Evolutionary conservation across 2,797 vertebrate species (phyloP), one percentile per base, ranked within the genome.

Genomic region (Telmatherina bonti): DNA sequence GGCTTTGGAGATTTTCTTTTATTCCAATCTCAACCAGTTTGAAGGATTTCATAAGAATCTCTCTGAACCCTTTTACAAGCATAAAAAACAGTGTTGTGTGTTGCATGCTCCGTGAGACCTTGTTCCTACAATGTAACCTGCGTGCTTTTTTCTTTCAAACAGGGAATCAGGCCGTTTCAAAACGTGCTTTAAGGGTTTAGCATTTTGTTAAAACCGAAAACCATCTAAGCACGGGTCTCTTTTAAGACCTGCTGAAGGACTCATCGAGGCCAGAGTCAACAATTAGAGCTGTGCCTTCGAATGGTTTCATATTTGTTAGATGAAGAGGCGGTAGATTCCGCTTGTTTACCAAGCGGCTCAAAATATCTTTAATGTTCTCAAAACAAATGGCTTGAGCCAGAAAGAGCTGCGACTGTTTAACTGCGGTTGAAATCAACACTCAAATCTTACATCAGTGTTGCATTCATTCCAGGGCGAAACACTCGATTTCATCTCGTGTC

Each of bases 401-500:
- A 62, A 29, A 41, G 52, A 11, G 69, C 77, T 81, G 69, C 57
- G 43, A 15, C 64, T 33, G 13, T 58, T 72, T 54, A 67, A 62
- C 82, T 52, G 24, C 29, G 20, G 36, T 60, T 62, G 24, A 36
- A 72, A 72, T 64, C 62, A 33, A 24, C 65, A 18, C 58, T 64
- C 49, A 9, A 8, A 20, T 83, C 76, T 82, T 82, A 72, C 84
- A 64, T 78, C 85, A 79, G 72, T 1, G 72, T 66, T 74, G 71
- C 76, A 26, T 59, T 68, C 49, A 57, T 41, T 73, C 45, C 76
- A 64, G 71, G 66, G 66, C 22, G 70, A 74, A 72, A 57, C 29
- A 15, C 67, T 73, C 20, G 7, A 49, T 72, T 69, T 72, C 54
- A 26, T 62, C 67, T 41, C 1, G n/a, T 73, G 82, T 78, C 81